Conservation (phyloP, 23 tunicate species). For the Botrylloides violaceus region DNA sequence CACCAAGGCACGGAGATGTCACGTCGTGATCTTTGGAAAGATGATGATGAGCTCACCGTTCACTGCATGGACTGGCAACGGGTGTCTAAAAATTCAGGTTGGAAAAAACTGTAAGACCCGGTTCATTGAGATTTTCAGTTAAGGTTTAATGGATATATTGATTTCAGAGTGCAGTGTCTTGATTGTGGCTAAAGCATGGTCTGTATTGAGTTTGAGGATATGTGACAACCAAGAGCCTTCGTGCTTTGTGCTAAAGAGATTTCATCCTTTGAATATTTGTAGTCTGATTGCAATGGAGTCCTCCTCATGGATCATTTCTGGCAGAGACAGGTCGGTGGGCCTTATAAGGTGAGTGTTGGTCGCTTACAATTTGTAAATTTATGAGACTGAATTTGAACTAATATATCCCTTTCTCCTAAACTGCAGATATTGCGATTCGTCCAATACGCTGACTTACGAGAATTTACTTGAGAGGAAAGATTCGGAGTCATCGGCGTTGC, state of each 20-base stretch:
- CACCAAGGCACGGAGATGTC: not conserved
- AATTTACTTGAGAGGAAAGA: not conserved
- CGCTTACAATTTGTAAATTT: not conserved
- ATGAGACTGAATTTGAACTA: too few relatives aligned
- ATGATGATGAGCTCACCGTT: not conserved
- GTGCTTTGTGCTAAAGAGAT: not conserved
- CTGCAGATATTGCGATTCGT: not conserved
- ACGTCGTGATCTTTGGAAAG: not conserved
- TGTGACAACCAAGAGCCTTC: not conserved
- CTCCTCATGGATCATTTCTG: not conserved
- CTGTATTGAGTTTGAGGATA: not conserved
- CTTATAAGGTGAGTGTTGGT: not conserved
- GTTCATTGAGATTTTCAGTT: too few relatives aligned
- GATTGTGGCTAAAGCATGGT: not conserved
- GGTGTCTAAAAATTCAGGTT: not conserved
- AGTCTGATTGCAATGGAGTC: not conserved
- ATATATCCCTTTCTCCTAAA: too few relatives aligned
- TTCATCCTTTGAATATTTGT: not conserved
- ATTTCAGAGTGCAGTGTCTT: not conserved
- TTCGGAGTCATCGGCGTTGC: not conserved
- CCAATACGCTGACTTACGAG: not conserved
- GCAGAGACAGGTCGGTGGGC: not conserved
- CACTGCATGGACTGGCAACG: not conserved
- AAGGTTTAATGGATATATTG: too few relatives aligned
- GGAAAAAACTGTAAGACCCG: too few relatives aligned